These are phyloP conservation scores for Phrynocephalus vlangalii DNA, from an alignment of 2,797 vertebrate species.

Conservation along the genomic window DNA sequence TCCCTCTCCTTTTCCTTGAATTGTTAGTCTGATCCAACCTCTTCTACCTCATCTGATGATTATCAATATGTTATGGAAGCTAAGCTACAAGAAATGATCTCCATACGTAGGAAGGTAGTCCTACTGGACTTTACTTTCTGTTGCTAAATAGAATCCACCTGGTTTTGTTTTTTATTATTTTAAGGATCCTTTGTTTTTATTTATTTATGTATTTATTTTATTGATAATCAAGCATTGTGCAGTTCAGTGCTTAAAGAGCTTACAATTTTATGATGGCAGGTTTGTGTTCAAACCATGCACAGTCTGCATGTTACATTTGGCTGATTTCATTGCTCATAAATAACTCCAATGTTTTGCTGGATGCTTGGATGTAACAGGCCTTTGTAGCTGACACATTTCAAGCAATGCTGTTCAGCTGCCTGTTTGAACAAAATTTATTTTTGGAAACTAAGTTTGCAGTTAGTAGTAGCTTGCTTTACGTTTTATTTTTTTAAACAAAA, in stretches of 20 bases:
- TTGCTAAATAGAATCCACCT: slow-evolving; percentile 88
- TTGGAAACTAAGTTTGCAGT: slow-evolving; percentile 83
- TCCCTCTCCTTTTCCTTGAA: slow-evolving; percentile 92
- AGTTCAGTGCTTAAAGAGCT: slow-evolving; percentile 86
- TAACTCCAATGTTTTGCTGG: slow-evolving; percentile 82
- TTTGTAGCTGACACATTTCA: slow-evolving; percentile 86
- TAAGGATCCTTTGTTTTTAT: slow-evolving; percentile 68
- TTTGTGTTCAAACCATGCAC: slow-evolving; percentile 87
- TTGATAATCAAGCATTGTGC: slow-evolving; percentile 87
- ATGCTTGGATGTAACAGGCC: slow-evolving; percentile 86
- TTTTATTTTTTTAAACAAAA: slow-evolving; percentile 78
- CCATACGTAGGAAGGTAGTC: slow-evolving; percentile 99
- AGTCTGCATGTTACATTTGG: slow-evolving; percentile 88
- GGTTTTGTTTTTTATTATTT: slow-evolving; percentile 75
- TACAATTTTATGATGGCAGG: slow-evolving; percentile 83
- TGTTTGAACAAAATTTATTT: slow-evolving; percentile 83
- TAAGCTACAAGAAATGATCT: slow-evolving; percentile 98
- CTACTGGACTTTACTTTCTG: slow-evolving; percentile 89
- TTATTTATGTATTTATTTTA: slow-evolving; percentile 76
- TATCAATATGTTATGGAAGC: slow-evolving; percentile 99
- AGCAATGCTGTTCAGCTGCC: slow-evolving; percentile 89
- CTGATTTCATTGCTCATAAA: slow-evolving; percentile 87
- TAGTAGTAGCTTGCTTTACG: slow-evolving; percentile 92
- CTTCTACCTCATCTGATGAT: slow-evolving; percentile 95
- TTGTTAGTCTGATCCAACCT: slow-evolving; percentile 93